Base-by-base conservation (phyloP, 2,888 invertebrate genomes). In the Zelleria hepariella region DNA sequence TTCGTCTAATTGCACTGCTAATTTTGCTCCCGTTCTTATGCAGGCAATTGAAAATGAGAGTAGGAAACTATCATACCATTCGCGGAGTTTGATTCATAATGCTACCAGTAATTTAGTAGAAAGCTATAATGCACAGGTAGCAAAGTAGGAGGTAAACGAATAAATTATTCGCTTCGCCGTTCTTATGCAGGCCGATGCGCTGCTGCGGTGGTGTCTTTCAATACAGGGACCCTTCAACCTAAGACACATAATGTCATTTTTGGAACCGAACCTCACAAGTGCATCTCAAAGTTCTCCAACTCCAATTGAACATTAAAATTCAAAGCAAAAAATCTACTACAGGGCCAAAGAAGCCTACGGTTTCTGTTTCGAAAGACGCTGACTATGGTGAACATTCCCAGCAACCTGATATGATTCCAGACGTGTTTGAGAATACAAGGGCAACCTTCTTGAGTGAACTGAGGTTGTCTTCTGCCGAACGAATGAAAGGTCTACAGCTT, bases 121-220 rank as follows among this genome's bases (percentile, higher is more conserved):
- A n/a, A n/a, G n/a, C n/a, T n/a, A n/a, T n/a, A n/a, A n/a, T n/a
- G n/a, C n/a, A n/a, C n/a, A 49, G 10, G 27, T 27, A 48, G 18
- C 6, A 7, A 48, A 3, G 48, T 48, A 7, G 48, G 48, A 18
- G 48, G 48, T 48, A 48, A 53, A 15, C 48, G 48, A 48, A 48
- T 57, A 27, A 57, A 57, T 21, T 57, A 18, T 27, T 57, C 57
- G 42, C 57, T 26, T 26, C 27, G 23, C 21, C 57, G 57, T 57
- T 57, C 57, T 57, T 57, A 57, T 42, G 57, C 57, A 32, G 57
- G 47, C 23, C 57, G 57, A 26, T 57, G 57, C 57, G 57, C 57
- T 57, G 57, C 57, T 57, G 57, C 42, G 24, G 57, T 57, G 27
- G 57, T 57, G 57, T 57, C 32, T 57, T 57, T 27, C 27, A 57